Evolutionary conservation across 1,140 invertebrate genomes (phyloP), one percentile per base, ranked within the genome.

Genomic region (Cotesia typhae): DNA sequence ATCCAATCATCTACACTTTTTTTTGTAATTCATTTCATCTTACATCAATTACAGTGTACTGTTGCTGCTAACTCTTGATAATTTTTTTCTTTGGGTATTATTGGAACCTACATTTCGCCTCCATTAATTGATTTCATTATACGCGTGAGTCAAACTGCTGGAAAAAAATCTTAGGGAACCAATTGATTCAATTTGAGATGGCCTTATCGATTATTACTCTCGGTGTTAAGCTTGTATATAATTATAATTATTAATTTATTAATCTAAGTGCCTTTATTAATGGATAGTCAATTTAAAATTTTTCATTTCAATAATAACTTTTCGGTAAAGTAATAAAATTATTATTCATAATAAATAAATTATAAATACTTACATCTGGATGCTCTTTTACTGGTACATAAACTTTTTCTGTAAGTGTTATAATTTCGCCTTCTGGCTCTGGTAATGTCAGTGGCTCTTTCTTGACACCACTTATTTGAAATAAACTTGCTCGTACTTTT

Each of bases 321-420:
- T 47, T 47, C 6, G 5, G 41, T 47, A 55, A 47, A 41, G 5
- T 61, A 55, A 1, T 59, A n/a, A 10, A 6, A 6, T 47, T 47
- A 47, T 47, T 47, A 47, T 47, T 47, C 10, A 9, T 47, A 47
- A 12, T 60, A 67, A 69, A 73, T 60, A 71, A 52, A 77, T 73
- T 74, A 61, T 9, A 9, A 47, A 10, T 41, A 95, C 95, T 97
- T 91, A 99, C 98, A 87, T 99, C 98, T 90, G 98, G 98, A 89
- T 99, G 96, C 88, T 99, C 97, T 91, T 99, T 98, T 77, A 98
- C 95, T 86, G 98, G 98, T 82, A 99, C 97, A 89, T 97, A 99
- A 80, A 99, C 95, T 92, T 99, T 99, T 90, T 99, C 98, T 88
- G 96, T 96, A 78, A 97, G 91, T 80, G 95, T 96, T 71, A 95